Conservation (phyloP, 2,888 invertebrate genomes). For the Rotaria socialis region DNA sequence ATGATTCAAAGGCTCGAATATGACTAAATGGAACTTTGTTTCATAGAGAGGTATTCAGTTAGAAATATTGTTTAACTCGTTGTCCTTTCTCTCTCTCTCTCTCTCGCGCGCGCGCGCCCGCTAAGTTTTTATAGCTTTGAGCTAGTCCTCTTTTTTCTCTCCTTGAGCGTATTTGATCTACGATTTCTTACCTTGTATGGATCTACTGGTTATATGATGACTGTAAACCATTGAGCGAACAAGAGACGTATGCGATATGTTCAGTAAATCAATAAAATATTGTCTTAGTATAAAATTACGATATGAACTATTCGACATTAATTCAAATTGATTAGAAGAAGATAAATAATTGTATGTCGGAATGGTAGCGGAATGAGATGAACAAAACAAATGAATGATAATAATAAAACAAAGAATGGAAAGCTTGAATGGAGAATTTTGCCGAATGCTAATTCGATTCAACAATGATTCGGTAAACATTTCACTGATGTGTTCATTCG, state of each 20-base stretch:
- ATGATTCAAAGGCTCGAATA: too few species aligned
- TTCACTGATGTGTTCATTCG: background rate
- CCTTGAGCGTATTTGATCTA: too few species aligned
- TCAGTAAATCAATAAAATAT: conserved; percentile 11
- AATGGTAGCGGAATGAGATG: background rate
- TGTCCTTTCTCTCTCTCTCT: too few species aligned
- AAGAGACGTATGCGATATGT: background rate
- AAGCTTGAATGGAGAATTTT: background rate
- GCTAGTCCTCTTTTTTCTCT: too few species aligned
- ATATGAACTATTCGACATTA: conserved; percentile 6
- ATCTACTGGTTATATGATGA: background rate
- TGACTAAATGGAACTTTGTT: too few species aligned
- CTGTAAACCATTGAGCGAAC: background rate
- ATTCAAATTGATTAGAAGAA: background rate
- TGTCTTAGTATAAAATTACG: conserved; percentile 11
- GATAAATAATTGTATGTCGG: background rate
- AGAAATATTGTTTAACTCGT: too few species aligned
- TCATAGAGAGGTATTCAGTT: too few species aligned
- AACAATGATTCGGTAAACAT: background rate
- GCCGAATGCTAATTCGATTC: background rate
- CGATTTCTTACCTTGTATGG: background rate
- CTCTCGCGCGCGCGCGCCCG: too few species aligned
- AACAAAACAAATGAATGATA: background rate
- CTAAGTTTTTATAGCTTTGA: too few species aligned
- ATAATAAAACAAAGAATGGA: background rate